A percentile compares a stretch with the other conserved stretches of the same genome.
Evolutionary conservation across 2,888 invertebrate genomes (phyloP).

Genomic region (Gasteruption jaculator): DNA sequence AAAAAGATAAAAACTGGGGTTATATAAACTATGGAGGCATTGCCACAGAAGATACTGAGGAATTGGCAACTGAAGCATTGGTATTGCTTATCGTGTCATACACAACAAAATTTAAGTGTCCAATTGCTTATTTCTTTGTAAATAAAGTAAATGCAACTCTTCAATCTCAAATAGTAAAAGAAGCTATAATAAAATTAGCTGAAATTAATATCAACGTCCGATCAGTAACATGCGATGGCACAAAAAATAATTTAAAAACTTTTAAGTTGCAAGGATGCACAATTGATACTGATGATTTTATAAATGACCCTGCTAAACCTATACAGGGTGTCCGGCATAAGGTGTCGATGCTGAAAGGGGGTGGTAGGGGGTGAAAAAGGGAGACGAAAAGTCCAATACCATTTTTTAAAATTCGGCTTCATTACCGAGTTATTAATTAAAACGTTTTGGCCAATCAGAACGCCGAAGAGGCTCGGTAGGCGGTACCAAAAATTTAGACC

Average conservation of each 20-base stretch:
- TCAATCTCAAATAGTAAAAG: slow-evolving; percentile 4
- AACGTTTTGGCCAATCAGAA: no score
- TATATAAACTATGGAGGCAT: slow-evolving; percentile 11
- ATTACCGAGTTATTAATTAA: no score
- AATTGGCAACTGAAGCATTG: slow-evolving; percentile 10
- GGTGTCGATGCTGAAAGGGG: no score
- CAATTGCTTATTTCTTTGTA: slow-evolving; percentile 15
- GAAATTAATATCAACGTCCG: slow-evolving; percentile 10
- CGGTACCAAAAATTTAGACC: no score
- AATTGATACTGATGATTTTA: no score
- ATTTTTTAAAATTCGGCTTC: no score
- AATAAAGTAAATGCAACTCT: slow-evolving; percentile 1
- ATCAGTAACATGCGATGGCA: slow-evolving; percentile 11
- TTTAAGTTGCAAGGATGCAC: slow-evolving; percentile 7
- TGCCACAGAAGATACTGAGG: slow-evolving; percentile 7
- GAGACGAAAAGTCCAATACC: no score
- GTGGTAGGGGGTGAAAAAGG: no score
- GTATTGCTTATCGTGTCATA: slow-evolving; percentile 14
- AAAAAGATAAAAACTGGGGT: slow-evolving; percentile 7
- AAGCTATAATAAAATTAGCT: slow-evolving; percentile 9
- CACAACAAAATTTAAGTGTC: slow-evolving; percentile 10
- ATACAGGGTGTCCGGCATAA: no score
- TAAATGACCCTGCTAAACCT: no score
- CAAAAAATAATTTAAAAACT: slow-evolving; percentile 4
- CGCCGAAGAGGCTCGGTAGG: no score